phyloP scores from a whole-genome alignment of 30 jellyfish, hydroid and myxozoan species.

The Turritopsis dohrnii region DNA sequence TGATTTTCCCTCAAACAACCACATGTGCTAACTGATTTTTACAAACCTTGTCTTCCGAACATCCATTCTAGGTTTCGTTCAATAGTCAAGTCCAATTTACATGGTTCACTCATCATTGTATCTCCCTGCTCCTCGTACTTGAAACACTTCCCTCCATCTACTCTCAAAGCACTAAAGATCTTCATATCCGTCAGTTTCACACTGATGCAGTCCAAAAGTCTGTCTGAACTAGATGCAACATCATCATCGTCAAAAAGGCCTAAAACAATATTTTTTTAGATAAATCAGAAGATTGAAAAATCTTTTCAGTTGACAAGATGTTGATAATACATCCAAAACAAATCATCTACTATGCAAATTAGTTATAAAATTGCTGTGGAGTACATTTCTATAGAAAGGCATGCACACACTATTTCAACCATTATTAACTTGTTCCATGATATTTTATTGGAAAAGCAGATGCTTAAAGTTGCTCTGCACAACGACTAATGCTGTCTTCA shows the following conservation, averaged over 20 bases:
- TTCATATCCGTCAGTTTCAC: slow-evolving; percentile 83
- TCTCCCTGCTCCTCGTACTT: slow-evolving; percentile 58
- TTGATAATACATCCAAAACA: too few relatives aligned
- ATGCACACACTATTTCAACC: too few relatives aligned
- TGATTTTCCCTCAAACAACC: too few relatives aligned
- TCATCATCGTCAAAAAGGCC: background rate
- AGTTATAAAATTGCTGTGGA: too few relatives aligned
- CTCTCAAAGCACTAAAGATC: slow-evolving; percentile 77
- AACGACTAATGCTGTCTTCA: too few relatives aligned
- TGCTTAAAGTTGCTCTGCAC: too few relatives aligned
- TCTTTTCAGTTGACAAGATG: too few relatives aligned
- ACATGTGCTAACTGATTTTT: background rate
- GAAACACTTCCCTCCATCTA: slow-evolving; percentile 20
- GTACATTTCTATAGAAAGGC: too few relatives aligned
- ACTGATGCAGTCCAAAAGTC: slow-evolving; percentile 84
- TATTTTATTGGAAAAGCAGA: too few relatives aligned
- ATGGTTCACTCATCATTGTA: slow-evolving; percentile 82
- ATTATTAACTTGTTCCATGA: too few relatives aligned
- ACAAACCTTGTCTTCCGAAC: slow-evolving; percentile 96
- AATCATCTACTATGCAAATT: too few relatives aligned
- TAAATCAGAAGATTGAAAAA: slow-evolving; percentile 1
- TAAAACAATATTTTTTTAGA: background rate
- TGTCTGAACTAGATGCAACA: slow-evolving; percentile 21
- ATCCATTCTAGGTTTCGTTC: slow-evolving; percentile 98
- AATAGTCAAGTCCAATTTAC: slow-evolving; percentile 61